These are phyloP conservation scores for Acronicta alni DNA, from an alignment of 2,888 invertebrate genomes.

Conservation along the genomic window DNA sequence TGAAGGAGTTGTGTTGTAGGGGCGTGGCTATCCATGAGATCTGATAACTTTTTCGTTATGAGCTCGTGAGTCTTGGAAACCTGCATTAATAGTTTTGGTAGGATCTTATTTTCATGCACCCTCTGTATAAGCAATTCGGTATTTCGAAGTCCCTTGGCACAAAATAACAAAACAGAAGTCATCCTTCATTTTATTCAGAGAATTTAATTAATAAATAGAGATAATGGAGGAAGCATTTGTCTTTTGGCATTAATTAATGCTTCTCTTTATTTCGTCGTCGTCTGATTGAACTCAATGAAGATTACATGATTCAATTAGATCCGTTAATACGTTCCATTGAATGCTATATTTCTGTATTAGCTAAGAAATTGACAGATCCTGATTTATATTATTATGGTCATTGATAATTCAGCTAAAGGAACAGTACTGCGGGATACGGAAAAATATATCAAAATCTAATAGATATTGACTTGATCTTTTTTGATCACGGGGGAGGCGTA, in stretches of 20 bases:
- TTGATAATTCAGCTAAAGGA: not conserved
- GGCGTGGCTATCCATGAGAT: no score
- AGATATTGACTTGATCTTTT: no score
- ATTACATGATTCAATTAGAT: conserved; percentile 9
- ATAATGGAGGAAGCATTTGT: conserved; percentile 15
- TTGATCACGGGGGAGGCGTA: no score
- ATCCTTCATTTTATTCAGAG: not conserved
- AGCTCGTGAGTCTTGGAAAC: no score
- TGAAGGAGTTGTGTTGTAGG: no score
- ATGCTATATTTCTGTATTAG: conserved; percentile 2
- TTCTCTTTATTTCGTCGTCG: conserved; percentile 22
- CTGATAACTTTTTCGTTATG: no score
- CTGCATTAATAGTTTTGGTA: no score
- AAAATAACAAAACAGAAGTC: not conserved
- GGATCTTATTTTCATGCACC: no score
- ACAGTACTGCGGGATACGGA: no score
- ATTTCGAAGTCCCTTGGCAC: not conserved
- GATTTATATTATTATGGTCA: not conserved
- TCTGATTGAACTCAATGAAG: conserved; percentile 21
- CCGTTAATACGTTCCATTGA: not conserved
- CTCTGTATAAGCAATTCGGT: not conserved
- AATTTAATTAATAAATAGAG: conserved; percentile 25
- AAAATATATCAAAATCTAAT: no score
- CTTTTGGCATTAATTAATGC: conserved; percentile 20
- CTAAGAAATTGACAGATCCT: not conserved